Conservation (phyloP, 2,113 vertebrate genomes). For the Rhynchopsitta pachyrhyncha region DNA sequence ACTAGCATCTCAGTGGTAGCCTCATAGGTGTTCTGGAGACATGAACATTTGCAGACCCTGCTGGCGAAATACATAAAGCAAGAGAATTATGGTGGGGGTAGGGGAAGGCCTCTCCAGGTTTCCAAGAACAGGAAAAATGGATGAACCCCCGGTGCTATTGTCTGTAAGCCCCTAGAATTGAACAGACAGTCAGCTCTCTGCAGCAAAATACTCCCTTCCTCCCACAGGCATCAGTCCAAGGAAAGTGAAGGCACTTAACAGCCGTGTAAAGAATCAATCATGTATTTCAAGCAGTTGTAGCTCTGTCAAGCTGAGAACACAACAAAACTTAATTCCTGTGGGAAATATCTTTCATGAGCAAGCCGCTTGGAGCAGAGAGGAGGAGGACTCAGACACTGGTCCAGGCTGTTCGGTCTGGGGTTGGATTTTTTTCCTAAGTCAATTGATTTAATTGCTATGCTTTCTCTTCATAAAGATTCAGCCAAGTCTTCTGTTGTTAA, state of each 20-base stretch:
- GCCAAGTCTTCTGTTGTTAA: constrained; percentile 34
- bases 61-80: background rate
- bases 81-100: background rate
- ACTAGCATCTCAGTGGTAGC: background rate
- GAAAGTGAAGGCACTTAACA: constrained; percentile 65
- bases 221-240: constrained; percentile 65
- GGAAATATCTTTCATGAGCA: constrained; percentile 58
- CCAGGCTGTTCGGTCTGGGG: background rate
- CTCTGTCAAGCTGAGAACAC: constrained; percentile 59
- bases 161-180: constrained; percentile 47
- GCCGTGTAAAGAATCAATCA: constrained; percentile 66
- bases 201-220: constrained; percentile 61
- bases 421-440: background rate
- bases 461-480: constrained; percentile 33
- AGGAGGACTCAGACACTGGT: constrained; percentile 2
- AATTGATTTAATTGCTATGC: constrained; percentile 40
- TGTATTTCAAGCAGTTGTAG: constrained; percentile 53
- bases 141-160: constrained; percentile 41
- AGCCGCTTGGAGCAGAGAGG: constrained; percentile 23
- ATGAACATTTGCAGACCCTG: background rate
- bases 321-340: constrained; percentile 62
- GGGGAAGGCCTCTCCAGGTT: background rate
- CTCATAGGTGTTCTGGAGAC: background rate
- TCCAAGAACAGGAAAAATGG: background rate
- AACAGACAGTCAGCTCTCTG: constrained; percentile 49